Percentiles rank a stretch among this genome's conserved stretches.
Conservation (phyloP, 2,113 vertebrate species). For the Anseranas semipalmata region DNA sequence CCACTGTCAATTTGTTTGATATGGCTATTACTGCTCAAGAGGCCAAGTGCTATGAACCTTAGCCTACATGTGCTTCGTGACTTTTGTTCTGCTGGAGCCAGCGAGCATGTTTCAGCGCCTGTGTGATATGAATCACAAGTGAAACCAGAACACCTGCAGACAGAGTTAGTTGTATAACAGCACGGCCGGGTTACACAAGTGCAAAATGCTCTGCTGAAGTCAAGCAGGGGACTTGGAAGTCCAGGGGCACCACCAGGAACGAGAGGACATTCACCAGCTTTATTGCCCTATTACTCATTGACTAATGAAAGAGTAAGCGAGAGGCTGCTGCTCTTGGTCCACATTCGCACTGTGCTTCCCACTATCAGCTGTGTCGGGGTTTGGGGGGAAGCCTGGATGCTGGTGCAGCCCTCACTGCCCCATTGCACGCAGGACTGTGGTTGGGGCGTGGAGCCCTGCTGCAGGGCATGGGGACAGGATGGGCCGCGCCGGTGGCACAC, state of each 20-base stretch:
- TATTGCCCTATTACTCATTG: background rate
- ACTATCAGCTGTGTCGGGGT: accelerated
- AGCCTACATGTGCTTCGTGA: background rate
- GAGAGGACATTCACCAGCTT: accelerated
- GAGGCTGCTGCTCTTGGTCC: background rate
- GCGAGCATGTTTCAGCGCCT: background rate
- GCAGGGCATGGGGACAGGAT: background rate
- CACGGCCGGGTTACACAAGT: background rate
- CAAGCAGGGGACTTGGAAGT: background rate
- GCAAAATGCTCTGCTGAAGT: background rate
- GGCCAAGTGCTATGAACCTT: background rate
- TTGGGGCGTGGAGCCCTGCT: background rate
- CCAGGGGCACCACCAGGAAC: background rate
- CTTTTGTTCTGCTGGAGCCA: background rate
- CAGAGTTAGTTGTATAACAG: background rate
- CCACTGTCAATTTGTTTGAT: background rate
- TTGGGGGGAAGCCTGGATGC: background rate
- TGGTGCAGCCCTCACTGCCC: background rate
- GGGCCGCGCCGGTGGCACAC: accelerated
- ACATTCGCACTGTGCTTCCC: background rate
- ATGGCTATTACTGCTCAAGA: background rate
- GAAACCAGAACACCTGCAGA: background rate
- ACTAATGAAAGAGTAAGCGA: background rate
- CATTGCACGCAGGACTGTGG: accelerated
- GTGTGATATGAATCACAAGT: background rate